phyloP scores from a whole-genome alignment of 2,113 vertebrate genomes.

The Caloenas nicobarica region DNA sequence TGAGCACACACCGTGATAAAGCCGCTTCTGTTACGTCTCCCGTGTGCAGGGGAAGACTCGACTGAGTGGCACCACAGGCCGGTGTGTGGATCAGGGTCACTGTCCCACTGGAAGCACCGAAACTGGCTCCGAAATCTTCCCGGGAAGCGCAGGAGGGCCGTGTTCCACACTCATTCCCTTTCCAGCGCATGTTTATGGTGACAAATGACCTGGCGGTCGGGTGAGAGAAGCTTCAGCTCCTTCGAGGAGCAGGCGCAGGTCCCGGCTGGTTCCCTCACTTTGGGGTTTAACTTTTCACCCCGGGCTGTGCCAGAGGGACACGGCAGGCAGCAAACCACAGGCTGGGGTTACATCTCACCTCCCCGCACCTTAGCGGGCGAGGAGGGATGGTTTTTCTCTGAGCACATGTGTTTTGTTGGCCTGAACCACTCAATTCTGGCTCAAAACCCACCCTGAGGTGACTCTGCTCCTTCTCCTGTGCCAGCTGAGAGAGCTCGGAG shows the following conservation, averaged over 20 bases:
- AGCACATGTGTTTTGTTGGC: background rate
- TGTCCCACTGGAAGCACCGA: background rate
- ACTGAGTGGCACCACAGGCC: rapidly evolving
- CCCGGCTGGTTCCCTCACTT: background rate
- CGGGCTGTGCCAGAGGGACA: too few species aligned
- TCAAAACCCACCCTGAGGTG: background rate
- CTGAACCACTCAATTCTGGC: background rate
- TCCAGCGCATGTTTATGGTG: background rate
- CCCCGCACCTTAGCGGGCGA: rapidly evolving
- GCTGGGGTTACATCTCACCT: background rate
- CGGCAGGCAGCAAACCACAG: background rate
- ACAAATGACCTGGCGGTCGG: background rate
- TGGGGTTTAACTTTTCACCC: background rate
- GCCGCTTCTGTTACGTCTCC: background rate
- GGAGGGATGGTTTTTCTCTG: background rate
- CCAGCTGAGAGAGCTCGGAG: background rate
- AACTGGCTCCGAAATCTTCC: background rate
- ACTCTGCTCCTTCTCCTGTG: background rate
- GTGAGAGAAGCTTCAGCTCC: background rate
- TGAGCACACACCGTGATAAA: rapidly evolving
- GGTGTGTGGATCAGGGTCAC: rapidly evolving
- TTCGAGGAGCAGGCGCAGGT: background rate
- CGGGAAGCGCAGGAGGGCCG: rapidly evolving
- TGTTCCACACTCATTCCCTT: rapidly evolving
- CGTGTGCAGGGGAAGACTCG: background rate